Evolutionary conservation across 2,888 invertebrate genomes (phyloP).

Genomic region (Oscheius onirici): DNA sequence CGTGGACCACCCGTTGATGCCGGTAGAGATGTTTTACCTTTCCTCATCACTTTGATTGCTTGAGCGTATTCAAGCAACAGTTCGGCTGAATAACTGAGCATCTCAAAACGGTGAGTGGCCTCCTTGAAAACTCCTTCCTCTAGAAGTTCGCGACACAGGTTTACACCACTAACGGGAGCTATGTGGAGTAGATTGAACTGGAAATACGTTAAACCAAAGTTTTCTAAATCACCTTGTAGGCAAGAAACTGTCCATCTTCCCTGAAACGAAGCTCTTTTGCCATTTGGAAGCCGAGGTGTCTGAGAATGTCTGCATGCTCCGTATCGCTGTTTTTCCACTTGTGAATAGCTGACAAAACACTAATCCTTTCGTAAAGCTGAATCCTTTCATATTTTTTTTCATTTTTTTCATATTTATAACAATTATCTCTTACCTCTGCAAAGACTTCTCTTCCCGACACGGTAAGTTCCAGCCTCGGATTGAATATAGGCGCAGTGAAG

Average conservation of each 20-base stretch:
- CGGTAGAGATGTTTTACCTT: not conserved
- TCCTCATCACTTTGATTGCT: not conserved
- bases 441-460: constrained; percentile 1
- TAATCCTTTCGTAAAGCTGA: constrained; percentile 15
- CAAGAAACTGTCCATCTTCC: not conserved
- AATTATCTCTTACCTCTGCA: not conserved
- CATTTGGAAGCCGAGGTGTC: not conserved
- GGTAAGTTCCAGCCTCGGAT: not conserved
- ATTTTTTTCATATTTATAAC: not conserved
- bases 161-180: not conserved
- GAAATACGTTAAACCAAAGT: not conserved
- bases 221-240: not conserved
- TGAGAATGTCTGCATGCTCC: not conserved
- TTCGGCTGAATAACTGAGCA: not conserved
- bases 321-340: not conserved
- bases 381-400: too few species aligned
- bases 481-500: not conserved
- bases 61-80: not conserved
- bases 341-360: not conserved
- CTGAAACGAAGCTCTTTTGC: not conserved
- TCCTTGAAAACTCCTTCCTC: not conserved
- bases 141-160: not conserved
- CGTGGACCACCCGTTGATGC: not conserved
- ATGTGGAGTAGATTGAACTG: constrained; percentile 10
- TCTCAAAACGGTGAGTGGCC: not conserved